A percentile compares a stretch with the other conserved stretches of the same genome.
phyloP scores from a whole-genome alignment of 1,140 invertebrate species.

The Centruroides vittatus region DNA sequence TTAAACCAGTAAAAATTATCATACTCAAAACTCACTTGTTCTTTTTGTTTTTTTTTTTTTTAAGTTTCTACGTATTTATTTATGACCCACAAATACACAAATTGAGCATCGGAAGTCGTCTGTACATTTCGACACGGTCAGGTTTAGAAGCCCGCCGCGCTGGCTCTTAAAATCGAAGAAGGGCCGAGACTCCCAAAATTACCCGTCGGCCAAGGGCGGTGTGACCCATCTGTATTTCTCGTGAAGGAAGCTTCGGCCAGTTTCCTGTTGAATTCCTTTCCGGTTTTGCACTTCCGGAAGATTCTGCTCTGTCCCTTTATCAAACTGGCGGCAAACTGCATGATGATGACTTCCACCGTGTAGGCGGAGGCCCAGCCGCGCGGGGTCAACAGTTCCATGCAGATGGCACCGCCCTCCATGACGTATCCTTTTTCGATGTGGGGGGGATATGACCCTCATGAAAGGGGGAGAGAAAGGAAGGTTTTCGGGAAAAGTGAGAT shows the following conservation, averaged over 20 bases:
- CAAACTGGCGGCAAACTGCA: constrained; percentile 86
- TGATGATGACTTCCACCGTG: constrained; percentile 70
- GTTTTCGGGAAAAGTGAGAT: constrained; percentile 71
- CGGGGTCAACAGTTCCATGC: constrained; percentile 87
- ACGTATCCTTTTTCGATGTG: constrained; percentile 83
- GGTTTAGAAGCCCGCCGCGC: too few relatives aligned
- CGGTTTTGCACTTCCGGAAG: constrained; percentile 52
- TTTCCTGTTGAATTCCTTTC: constrained; percentile 60
- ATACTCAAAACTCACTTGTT: too few relatives aligned
- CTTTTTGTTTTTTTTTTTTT: too few relatives aligned
- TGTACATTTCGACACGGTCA: too few relatives aligned
- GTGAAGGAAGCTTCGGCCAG: constrained; percentile 74
- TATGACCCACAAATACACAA: too few relatives aligned
- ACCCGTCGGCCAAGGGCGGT: constrained; percentile 65
- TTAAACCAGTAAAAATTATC: too few relatives aligned
- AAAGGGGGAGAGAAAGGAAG: constrained; percentile 91
- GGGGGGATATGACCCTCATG: constrained; percentile 80
- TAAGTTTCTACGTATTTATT: too few relatives aligned
- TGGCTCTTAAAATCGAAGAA: too few relatives aligned
- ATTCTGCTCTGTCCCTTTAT: constrained; percentile 86
- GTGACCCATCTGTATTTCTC: constrained; percentile 83
- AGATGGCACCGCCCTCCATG: constrained; percentile 87
- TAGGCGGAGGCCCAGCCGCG: constrained; percentile 90
- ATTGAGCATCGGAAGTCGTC: too few relatives aligned
- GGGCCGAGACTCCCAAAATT: constrained; percentile 18